phyloP scores from a whole-genome alignment of 2,888 invertebrate genomes.

The Leptarthrus brevirostris region DNA sequence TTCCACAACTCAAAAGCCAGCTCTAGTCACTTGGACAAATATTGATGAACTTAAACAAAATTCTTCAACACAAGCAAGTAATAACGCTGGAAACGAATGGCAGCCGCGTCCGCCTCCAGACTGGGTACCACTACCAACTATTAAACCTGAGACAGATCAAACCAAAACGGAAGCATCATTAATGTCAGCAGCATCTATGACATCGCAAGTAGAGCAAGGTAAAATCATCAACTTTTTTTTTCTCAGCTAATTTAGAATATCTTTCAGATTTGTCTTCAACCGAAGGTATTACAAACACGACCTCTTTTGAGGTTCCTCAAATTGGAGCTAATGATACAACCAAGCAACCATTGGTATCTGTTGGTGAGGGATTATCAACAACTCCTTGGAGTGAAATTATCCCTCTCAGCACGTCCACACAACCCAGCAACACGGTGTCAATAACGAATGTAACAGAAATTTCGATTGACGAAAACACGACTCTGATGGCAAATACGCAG shows the following conservation, averaged over 20 bases:
- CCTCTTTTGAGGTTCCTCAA: too few relatives aligned
- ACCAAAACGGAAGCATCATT: slow-evolving; percentile 55
- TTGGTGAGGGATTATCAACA: neutral
- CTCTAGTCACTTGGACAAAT: slow-evolving; percentile 71
- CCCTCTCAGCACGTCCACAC: slow-evolving; percentile 14
- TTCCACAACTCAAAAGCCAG: slow-evolving; percentile 62
- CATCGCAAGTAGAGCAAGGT: neutral
- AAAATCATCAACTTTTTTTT: neutral
- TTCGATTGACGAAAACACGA: slow-evolving; percentile 55
- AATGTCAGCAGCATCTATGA: slow-evolving; percentile 8
- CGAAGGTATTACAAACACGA: neutral
- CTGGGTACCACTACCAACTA: slow-evolving; percentile 63
- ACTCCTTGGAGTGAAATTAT: slow-evolving; percentile 35
- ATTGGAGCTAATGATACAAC: too few relatives aligned
- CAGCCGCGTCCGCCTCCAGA: slow-evolving; percentile 61
- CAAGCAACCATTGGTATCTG: too few relatives aligned
- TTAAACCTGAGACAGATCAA: slow-evolving; percentile 57
- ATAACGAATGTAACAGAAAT: slow-evolving; percentile 2
- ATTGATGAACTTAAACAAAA: slow-evolving; percentile 63
- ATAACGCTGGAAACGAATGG: slow-evolving; percentile 62
- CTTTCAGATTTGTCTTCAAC: slow-evolving; percentile 1
- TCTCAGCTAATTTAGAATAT: neutral
- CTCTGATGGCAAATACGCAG: slow-evolving; percentile 9
- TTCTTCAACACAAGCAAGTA: slow-evolving; percentile 47
- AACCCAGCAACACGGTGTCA: slow-evolving; percentile 20